phyloP scores from a whole-genome alignment of 1,140 invertebrate genomes.

The Bactericera cockerelli region DNA sequence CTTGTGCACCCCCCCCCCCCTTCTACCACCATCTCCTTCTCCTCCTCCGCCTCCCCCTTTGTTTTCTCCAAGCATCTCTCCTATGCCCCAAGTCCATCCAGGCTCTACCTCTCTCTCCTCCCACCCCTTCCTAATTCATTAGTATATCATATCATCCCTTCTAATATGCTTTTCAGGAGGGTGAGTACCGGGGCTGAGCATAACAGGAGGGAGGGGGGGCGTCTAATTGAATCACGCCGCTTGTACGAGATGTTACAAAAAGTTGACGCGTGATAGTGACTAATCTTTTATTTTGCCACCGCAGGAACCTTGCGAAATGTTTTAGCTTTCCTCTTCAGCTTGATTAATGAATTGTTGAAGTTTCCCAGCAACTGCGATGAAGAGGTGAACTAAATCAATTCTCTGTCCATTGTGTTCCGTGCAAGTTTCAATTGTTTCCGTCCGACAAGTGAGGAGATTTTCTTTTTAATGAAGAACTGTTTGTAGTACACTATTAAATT shows the following conservation, averaged over 20 bases:
- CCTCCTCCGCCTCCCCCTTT: no score
- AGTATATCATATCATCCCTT: conserved; percentile 4
- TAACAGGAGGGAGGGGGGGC: not conserved
- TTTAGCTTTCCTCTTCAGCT: not conserved
- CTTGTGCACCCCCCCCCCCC: not conserved
- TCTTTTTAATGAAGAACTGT: no score
- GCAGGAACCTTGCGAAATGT: not conserved
- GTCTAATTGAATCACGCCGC: conserved; percentile 9
- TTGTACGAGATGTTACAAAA: not conserved
- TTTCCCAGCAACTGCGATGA: no score
- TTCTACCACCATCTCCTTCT: no score
- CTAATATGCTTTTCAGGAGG: conserved; percentile 3
- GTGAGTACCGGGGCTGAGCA: not conserved
- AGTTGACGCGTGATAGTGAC: conserved; percentile 4
- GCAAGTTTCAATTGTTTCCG: no score
- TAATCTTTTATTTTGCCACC: conserved; percentile 9
- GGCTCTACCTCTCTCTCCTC: no score
- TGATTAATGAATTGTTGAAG: conserved; percentile 3
- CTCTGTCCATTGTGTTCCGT: no score
- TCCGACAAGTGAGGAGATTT: no score
- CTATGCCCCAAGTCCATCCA: not conserved
- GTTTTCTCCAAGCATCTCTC: no score
- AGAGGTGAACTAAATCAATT: no score
- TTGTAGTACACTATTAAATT: no score
- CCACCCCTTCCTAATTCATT: no score